Conservation (phyloP, 2,113 vertebrate species). For the Dendrocopos noguchii region DNA sequence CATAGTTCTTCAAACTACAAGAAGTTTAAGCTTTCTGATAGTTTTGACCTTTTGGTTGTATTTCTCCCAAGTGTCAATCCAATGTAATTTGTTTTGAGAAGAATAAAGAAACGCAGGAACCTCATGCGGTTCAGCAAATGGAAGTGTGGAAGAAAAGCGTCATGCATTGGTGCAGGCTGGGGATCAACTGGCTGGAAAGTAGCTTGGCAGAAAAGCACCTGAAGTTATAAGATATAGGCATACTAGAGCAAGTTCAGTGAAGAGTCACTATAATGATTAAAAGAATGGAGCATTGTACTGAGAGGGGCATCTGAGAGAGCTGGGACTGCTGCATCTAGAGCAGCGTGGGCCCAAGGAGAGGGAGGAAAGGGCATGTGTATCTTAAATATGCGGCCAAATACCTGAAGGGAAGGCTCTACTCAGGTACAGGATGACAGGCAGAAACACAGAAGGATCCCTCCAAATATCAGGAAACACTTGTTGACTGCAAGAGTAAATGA, state of each 20-base stretch:
- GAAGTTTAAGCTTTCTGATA: constrained; percentile 9
- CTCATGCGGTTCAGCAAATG: not conserved
- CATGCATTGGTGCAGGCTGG: not conserved
- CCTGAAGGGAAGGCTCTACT: not conserved
- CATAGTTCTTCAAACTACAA: not conserved
- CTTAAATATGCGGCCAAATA: not conserved
- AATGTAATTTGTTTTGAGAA: constrained; percentile 5
- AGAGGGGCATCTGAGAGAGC: too few species aligned
- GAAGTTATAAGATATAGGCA: not conserved
- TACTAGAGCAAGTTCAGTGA: not conserved
- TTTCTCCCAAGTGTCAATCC: constrained; percentile 24
- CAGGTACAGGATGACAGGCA: too few species aligned
- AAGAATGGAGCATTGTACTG: too few species aligned
- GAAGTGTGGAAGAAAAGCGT: not conserved
- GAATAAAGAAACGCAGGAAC: not conserved
- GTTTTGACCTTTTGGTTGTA: constrained; percentile 34
- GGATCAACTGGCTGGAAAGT: not conserved
- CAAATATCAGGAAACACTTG: too few species aligned
- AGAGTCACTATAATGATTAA: not conserved
- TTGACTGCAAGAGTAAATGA: too few species aligned
- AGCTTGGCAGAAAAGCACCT: not conserved
- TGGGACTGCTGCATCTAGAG: not conserved
- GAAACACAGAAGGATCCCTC: too few species aligned
- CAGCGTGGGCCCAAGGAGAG: not conserved
- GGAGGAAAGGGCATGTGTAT: too few species aligned